These are phyloP conservation scores for Trileptium ribeirensis DNA, from an alignment of 2,888 invertebrate genomes.

Conservation along the genomic window DNA sequence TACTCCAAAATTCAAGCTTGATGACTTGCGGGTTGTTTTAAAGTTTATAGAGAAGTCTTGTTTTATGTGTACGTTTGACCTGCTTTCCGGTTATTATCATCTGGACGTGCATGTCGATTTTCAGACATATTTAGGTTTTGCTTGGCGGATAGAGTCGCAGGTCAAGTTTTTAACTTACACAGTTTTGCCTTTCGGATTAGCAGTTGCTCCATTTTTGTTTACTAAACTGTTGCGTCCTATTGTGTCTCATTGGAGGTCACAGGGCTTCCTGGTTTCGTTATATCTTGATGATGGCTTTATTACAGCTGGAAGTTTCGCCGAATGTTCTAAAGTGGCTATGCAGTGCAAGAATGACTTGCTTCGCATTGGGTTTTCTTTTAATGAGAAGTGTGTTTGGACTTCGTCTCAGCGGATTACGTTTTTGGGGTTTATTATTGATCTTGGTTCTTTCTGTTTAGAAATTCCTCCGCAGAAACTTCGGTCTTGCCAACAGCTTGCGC, in stretches of 20 bases:
- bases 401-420: neutral
- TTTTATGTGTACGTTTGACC: neutral
- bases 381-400: neutral
- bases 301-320: neutral
- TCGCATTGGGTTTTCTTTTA: neutral
- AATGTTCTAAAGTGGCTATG: neutral
- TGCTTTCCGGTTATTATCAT: neutral
- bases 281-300: conserved; percentile 6
- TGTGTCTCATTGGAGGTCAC: neutral
- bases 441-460: neutral
- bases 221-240: neutral
- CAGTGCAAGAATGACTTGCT: neutral
- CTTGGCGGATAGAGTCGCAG: neutral
- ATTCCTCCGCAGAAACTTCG: neutral
- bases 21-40: neutral
- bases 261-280: neutral
- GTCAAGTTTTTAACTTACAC: neutral
- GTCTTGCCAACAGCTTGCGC: no score
- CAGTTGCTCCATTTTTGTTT: neutral
- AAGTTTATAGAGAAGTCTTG: neutral
- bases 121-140: neutral
- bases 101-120: neutral
- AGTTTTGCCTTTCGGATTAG: neutral
- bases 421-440: neutral
- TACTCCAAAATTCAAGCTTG: neutral